Evolutionary conservation across 2,113 vertebrate genomes (phyloP), one percentile per base, ranked within the genome.

Genomic region (Platysteira castanea): DNA sequence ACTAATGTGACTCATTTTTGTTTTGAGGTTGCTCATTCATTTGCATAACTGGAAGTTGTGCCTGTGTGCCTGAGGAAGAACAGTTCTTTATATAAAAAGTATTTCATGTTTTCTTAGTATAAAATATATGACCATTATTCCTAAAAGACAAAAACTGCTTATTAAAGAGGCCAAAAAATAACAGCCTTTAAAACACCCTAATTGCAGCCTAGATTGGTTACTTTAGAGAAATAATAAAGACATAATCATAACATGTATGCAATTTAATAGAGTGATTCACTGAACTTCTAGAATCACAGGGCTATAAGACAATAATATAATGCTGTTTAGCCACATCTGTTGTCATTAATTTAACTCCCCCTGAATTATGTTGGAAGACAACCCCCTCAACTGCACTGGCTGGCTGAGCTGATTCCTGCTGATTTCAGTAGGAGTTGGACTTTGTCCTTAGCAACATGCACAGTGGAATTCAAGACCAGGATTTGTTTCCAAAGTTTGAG

Each of bases 21-120:
- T 94, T 96, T 95, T 95, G 74, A 97, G 95, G 85, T 93, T 84
- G 30, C 41, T 70, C 27, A 67, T 77, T 92, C 63, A 97, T 96
- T 97, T 98, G 30, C 77, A 85, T 95, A 94, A 93, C 93, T 93
- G 33, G 50, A 93, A 86, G 31, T 70, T 94, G 71, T 74, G 53
- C 31, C 6, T 31, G 19, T 67, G 42, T 59, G 60, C 67, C 82
- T 44, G 60, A 87, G 65, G 85, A 96, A 46, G 44, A 42, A 10
- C 61, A 78, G 26, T 44, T 89, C 35, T 95, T 94, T 74, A 49
- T 49, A 59, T 52, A 27, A 75, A 93, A 16, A 81, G 10, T 23
- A 31, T 47, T 91, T 89, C 7, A 17, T 69, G 7, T 47, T 89
- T 80, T 95, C 50, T 95, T 77, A 46, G 46, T 49, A 74, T 53